Evolutionary conservation across 53 echinoderm and acorn worm species (phyloP), one percentile per base, ranked within the genome.

Genomic region (Temnopleurus reevesii): DNA sequence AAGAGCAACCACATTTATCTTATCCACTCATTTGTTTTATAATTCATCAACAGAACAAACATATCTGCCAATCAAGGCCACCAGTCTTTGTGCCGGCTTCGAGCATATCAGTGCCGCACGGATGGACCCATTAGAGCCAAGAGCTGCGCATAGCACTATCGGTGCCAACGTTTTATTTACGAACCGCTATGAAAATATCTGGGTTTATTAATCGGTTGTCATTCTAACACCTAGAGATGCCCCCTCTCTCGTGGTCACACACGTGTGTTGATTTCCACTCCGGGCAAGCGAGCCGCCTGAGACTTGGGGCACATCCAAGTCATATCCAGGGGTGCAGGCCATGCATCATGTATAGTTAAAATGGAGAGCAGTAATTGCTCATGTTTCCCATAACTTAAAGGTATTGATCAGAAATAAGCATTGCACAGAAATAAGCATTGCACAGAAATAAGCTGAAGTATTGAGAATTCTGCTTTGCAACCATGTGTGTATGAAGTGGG

Each of bases 241-340:
- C 71, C 71, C 41, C 71, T 41, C 71, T 41, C 71, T 9, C 41
- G 41, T 71, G 41, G 63, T 34, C 36, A 71, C 71, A 71, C 71
- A 71, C 43, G 43, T 71, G 71, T 71, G 71, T 41, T 71, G 21
- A 71, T 38, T 71, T 71, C 71, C 41, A 38, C 71, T 13, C 8
- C 2, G 41, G 24, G n/a, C 21, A 24, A 41, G 71, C 41, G 71
- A 71, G n/a, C n/a, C n/a, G n/a, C n/a, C n/a, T n/a, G 8, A 71
- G 41, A 43, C 13, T 71, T 71, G 71, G 71, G 71, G 15, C 41
- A 0, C 41, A 71, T 71, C 71, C 71, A 71, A 71, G 71, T n/a
- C 71, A 23, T 3, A 8, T 18, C 43, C 71, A 25, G 41, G 71
- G 63, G 34, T 34, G 30, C 4, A 56, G n/a, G 9, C 33, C 13